Evolutionary conservation across 2,113 vertebrate species (phyloP).

Genomic region (Dolichallabes microphthalmus): DNA sequence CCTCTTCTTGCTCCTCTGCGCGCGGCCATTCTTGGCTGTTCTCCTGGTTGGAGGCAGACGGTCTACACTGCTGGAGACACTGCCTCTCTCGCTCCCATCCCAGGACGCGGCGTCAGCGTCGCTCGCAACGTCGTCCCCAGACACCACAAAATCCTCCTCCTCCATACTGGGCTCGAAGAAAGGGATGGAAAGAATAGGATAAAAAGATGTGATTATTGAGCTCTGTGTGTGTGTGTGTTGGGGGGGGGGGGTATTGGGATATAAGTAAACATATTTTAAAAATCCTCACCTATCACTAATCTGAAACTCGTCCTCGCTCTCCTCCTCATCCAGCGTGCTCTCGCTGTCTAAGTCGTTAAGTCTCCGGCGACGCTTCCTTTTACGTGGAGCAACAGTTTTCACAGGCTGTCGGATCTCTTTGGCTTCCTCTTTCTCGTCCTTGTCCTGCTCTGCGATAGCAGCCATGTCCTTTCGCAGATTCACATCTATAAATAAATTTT

Average conservation of each 20-base stretch:
- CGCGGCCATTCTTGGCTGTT: slow-evolving; percentile 52
- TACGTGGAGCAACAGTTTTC: slow-evolving; percentile 67
- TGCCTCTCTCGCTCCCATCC: slow-evolving; percentile 80
- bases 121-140: slow-evolving; percentile 84
- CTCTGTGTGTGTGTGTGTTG: not conserved
- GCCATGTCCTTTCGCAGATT: slow-evolving; percentile 80
- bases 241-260: too few relatives aligned
- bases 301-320: slow-evolving; percentile 95
- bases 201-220: not conserved
- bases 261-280: not conserved
- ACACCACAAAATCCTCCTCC: slow-evolving; percentile 85
- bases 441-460: slow-evolving; percentile 79
- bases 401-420: slow-evolving; percentile 83
- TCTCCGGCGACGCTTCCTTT: slow-evolving; percentile 85
- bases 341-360: slow-evolving; percentile 95
- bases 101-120: slow-evolving; percentile 77
- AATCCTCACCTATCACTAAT: slow-evolving; percentile 88
- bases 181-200: not conserved
- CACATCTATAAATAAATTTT: slow-evolving; percentile 71
- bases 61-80: slow-evolving; percentile 72
- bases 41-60: slow-evolving; percentile 58
- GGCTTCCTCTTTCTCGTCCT: slow-evolving; percentile 79
- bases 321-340: slow-evolving; percentile 87
- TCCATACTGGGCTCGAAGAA: slow-evolving; percentile 75
- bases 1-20: slow-evolving; percentile 73